Conservation (phyloP, 2,888 invertebrate species). For the Scrobipalpa atriplicella region DNA sequence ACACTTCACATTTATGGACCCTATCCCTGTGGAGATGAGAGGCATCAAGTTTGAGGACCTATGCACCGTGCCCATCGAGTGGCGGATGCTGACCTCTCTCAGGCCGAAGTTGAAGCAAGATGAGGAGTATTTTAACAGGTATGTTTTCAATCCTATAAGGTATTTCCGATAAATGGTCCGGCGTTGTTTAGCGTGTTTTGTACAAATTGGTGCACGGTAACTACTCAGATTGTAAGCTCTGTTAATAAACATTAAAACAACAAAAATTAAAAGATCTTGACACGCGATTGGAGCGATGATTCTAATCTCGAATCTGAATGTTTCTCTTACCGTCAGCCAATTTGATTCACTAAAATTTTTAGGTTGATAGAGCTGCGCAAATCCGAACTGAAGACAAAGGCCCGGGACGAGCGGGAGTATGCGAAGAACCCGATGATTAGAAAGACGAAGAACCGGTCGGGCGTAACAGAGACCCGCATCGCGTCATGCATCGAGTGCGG, state of each 20-base stretch:
- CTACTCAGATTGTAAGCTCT: neutral
- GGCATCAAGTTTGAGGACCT: conserved; percentile 88
- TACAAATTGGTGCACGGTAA: neutral
- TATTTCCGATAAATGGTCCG: neutral
- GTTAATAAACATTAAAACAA: conserved; percentile 4
- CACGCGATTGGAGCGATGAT: neutral
- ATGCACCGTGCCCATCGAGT: conserved; percentile 93
- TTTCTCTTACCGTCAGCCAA: no score
- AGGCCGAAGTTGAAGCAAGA: conserved; percentile 92
- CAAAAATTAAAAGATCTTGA: neutral
- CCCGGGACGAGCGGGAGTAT: conserved; percentile 86
- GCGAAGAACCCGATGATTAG: conserved; percentile 86
- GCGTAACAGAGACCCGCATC: conserved; percentile 90
- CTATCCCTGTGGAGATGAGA: conserved; percentile 92
- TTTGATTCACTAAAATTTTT: no score
- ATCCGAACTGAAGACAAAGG: conserved; percentile 87
- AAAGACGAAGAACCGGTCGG: conserved; percentile 92
- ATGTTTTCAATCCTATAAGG: conserved; percentile 29
- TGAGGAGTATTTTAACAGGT: conserved; percentile 94
- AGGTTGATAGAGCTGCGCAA: conserved; percentile 92
- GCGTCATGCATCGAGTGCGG: conserved; percentile 91
- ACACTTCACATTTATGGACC: conserved; percentile 85
- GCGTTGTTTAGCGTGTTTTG: neutral
- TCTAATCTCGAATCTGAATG: neutral
- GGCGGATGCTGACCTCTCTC: conserved; percentile 95